phyloP scores from a whole-genome alignment of 2,888 invertebrate genomes.

The Leptinotarsa juncta region DNA sequence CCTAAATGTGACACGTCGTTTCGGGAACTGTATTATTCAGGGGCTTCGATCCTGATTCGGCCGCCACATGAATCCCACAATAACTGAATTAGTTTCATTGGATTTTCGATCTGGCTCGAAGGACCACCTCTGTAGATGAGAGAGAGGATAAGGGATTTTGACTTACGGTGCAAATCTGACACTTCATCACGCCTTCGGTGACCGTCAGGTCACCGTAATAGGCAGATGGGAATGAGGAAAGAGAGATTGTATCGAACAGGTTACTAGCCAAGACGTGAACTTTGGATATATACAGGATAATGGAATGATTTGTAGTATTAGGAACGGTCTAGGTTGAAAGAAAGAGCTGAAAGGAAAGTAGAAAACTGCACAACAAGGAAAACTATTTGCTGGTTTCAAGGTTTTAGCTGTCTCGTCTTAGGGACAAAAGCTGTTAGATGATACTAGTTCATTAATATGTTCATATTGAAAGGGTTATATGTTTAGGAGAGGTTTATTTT shows the following conservation, averaged over 20 bases:
- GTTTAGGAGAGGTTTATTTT: no score
- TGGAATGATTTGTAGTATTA: no score
- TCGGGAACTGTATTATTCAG: constrained; percentile 21
- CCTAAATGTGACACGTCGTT: constrained; percentile 18
- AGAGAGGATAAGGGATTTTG: constrained; percentile 6
- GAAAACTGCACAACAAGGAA: no score
- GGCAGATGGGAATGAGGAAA: neutral
- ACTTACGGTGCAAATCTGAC: constrained; percentile 3
- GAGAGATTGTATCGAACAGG: neutral
- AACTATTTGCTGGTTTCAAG: no score
- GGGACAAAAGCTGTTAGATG: no score
- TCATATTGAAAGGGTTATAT: no score
- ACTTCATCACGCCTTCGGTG: constrained; percentile 1
- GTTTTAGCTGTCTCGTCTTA: no score
- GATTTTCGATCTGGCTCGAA: constrained; percentile 11
- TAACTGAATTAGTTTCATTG: constrained; percentile 24
- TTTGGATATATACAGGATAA: no score
- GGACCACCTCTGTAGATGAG: constrained; percentile 17
- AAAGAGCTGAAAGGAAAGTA: no score
- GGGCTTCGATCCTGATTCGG: constrained; percentile 9
- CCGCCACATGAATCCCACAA: constrained; percentile 9
- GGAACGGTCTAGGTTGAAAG: no score
- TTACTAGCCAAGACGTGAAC: no score
- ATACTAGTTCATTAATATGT: no score
- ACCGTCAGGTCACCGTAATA: neutral